phyloP scores from a whole-genome alignment of 2,797 vertebrate species.

The Scarus forsteni region DNA sequence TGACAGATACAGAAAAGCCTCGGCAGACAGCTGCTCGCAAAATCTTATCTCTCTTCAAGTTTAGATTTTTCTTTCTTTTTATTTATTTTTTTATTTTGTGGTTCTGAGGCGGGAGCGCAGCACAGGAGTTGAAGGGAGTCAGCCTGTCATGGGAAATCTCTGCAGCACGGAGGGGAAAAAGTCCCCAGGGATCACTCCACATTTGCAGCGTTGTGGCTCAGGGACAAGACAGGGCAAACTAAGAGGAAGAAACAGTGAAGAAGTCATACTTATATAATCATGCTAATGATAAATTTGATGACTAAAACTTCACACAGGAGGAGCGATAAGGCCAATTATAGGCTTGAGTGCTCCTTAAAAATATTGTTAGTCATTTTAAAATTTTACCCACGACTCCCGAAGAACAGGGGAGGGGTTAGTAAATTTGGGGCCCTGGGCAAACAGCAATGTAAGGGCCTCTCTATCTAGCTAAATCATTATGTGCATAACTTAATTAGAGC shows the following conservation, averaged over 20 bases:
- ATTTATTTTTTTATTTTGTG: conserved; percentile 34
- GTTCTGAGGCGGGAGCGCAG: conserved; percentile 70
- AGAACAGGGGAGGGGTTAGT: too few relatives aligned
- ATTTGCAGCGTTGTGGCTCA: conserved; percentile 72
- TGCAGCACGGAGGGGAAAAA: conserved; percentile 74
- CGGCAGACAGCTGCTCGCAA: conserved; percentile 66
- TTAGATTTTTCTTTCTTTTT: conserved; percentile 21
- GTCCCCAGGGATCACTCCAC: conserved; percentile 78
- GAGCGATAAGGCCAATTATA: conserved; percentile 47
- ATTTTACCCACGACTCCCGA: conserved; percentile 10
- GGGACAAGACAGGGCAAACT: conserved; percentile 72
- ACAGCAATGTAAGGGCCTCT: too few relatives aligned
- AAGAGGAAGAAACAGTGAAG: conserved; percentile 58
- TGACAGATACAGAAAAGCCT: conserved; percentile 72
- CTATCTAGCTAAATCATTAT: too few relatives aligned
- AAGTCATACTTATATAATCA: conserved; percentile 75
- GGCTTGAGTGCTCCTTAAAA: conserved; percentile 1
- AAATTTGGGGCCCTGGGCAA: too few relatives aligned
- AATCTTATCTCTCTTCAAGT: conserved; percentile 74
- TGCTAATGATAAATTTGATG: conserved; percentile 69
- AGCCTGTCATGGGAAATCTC: conserved; percentile 82
- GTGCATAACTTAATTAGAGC: too few relatives aligned
- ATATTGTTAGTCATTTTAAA: conserved; percentile 7
- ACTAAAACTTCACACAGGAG: conserved; percentile 53
- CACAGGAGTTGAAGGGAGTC: conserved; percentile 76